phyloP scores from a whole-genome alignment of 2,797 vertebrate species.

The Meriones psammophilus region DNA sequence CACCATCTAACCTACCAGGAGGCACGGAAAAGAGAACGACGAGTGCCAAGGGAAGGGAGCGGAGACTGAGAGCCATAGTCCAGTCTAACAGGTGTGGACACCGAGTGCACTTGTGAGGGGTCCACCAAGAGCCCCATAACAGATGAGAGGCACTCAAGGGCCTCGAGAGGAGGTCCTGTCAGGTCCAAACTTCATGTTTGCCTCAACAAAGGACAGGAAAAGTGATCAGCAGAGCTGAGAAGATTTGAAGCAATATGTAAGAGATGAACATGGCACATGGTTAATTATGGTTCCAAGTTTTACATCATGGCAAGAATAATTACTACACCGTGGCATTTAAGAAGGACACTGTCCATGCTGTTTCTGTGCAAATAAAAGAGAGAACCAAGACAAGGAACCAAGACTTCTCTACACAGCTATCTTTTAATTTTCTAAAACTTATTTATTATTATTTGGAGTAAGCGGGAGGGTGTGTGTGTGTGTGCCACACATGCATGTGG shows the following conservation, averaged over 20 bases:
- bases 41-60: neutral
- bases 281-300: neutral
- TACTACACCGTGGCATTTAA: neutral
- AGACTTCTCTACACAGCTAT: neutral
- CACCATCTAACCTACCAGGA: neutral
- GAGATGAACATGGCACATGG: neutral
- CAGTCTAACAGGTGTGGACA: neutral
- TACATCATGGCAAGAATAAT: neutral
- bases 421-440: neutral
- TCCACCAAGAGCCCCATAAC: neutral
- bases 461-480: neutral
- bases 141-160: neutral
- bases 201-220: neutral
- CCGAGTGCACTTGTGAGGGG: neutral
- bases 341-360: neutral
- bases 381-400: neutral
- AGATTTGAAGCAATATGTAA: neutral
- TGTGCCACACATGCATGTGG: neutral
- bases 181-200: neutral
- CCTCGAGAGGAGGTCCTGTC: neutral
- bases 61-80: neutral
- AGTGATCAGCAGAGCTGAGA: neutral
- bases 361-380: neutral
- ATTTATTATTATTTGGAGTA: neutral
- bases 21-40: conserved; percentile 2